Percentiles rank a stretch among this genome's conserved stretches.
Evolutionary conservation across 2,113 vertebrate species (phyloP).

Genomic region (human): DNA sequence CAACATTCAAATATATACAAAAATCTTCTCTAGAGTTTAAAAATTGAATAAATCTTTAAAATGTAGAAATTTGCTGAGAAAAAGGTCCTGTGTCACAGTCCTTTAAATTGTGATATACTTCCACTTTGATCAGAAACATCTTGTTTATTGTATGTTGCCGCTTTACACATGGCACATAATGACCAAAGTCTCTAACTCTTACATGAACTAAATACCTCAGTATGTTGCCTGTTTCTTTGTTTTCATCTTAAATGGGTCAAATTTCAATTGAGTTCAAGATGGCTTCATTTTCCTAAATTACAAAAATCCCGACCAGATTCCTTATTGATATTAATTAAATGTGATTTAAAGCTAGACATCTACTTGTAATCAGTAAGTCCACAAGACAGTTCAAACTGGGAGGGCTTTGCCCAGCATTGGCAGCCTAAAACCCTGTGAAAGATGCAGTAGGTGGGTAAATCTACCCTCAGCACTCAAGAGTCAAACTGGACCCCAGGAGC

Average conservation of each 20-base stretch:
- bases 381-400: not conserved
- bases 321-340: not conserved
- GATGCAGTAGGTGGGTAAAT: not conserved
- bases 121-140: slow-evolving; percentile 17
- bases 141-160: not conserved
- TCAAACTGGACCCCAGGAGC: not conserved
- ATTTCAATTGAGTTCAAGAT: not conserved
- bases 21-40: slow-evolving; percentile 35
- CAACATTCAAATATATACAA: slow-evolving; percentile 7
- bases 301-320: not conserved
- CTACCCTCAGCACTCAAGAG: not conserved
- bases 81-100: not conserved
- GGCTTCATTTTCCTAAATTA: slow-evolving; percentile 10
- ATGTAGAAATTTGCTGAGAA: not conserved
- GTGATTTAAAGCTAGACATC: not conserved
- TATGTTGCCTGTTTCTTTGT: not conserved
- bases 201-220: not conserved
- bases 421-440: not conserved
- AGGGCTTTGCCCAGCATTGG: not conserved
- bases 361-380: not conserved
- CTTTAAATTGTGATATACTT: not conserved
- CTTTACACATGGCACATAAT: not conserved
- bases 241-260: not conserved
- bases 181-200: not conserved
- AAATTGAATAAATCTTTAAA: not conserved